Evolutionary conservation across 2,113 vertebrate genomes (phyloP), one percentile per base, ranked within the genome.

Genomic region (Ammospiza caudacuta): DNA sequence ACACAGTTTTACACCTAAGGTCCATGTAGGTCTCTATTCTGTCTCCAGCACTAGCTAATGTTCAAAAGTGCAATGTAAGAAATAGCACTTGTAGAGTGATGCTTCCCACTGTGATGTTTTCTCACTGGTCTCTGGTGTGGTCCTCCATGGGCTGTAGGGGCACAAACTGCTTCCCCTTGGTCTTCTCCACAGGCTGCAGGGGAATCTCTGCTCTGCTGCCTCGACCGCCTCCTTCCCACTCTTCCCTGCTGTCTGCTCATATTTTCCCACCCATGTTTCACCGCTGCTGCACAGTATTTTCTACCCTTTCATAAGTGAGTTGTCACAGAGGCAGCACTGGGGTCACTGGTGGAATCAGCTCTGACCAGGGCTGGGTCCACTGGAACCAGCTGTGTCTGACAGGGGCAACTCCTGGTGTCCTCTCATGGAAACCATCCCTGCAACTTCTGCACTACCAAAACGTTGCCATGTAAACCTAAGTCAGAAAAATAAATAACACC

Each of bases 321-420:
- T 52, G 25, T 49, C 31, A 62, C n/a, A 74, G 17, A 62, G 15
- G 15, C 13, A 37, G 10, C 27, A 28, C n/a, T 0, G 1, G 17
- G 4, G 3, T 66, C 0, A 0, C 21, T 73, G 20, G 5, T 57
- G 21, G 11, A 9, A 12, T 90, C 13, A n/a, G 6, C 29, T 61
- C 84, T 44, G 33, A 41, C 5, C 14, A 27, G 21, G 7, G 15
- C 1, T 46, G 31, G 4, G 11, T 57, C 21, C 2, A 1, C 2
- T 66, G 59, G 46, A 83, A 58, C 24, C 28, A n/a, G 15, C 35
- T 69, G 27, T 1, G 1, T 41, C 49, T 73, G n/a, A 59, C 4
- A 24, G 22, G 6, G 14, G 6, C 17, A 43, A 1, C 5, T 73
- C 21, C 43, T n/a, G 6, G 5, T 7, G 4, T 61, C n/a, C 66